A percentile compares a stretch with the other conserved stretches of the same genome.
These are phyloP conservation scores for Burhinus oedicnemus DNA, from an alignment of 2,113 vertebrate genomes.

Conservation along the genomic window DNA sequence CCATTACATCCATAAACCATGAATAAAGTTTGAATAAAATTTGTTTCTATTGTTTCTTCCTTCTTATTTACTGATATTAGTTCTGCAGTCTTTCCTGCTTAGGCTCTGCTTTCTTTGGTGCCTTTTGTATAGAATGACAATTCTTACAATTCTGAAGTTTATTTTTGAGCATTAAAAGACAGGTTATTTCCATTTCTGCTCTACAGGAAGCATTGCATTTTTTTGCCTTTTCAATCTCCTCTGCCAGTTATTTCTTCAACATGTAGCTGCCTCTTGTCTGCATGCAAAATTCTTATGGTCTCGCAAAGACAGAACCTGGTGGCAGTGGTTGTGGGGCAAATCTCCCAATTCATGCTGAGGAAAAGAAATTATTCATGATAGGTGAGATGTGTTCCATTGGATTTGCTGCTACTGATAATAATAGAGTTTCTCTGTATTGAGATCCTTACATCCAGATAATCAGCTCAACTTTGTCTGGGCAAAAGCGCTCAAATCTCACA, in stretches of 20 bases:
- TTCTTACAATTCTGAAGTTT: background rate
- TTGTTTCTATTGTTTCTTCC: background rate
- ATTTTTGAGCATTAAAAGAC: background rate
- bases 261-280: background rate
- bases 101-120: background rate
- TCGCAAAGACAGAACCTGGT: background rate
- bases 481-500: background rate
- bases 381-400: background rate
- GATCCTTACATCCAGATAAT: background rate
- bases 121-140: background rate
- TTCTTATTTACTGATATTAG: background rate
- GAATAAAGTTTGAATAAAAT: background rate
- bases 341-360: conserved; percentile 4
- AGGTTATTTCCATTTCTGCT: background rate
- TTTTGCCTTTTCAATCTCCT: conserved; percentile 8
- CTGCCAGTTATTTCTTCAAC: conserved; percentile 11
- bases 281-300: background rate
- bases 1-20: background rate
- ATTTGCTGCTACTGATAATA: background rate
- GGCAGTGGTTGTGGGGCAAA: background rate
- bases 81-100: background rate
- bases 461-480: background rate
- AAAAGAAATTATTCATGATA: conserved; percentile 21
- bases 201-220: background rate
- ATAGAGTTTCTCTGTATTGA: background rate